Conservation (phyloP, 2,888 invertebrate species). For the Limnephilus lunatus region DNA sequence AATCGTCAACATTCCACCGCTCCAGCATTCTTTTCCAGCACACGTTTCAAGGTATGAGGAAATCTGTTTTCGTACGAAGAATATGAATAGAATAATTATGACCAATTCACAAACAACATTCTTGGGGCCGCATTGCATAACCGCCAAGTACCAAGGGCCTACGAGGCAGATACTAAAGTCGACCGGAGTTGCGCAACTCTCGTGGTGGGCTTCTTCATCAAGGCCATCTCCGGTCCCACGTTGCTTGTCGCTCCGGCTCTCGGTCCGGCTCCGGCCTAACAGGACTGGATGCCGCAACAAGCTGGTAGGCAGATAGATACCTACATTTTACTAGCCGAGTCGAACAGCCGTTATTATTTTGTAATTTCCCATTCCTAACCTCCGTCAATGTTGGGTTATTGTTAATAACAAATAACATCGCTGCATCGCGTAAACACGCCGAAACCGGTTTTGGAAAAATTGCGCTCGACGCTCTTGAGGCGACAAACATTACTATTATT, state of each 20-base stretch:
- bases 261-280: background rate
- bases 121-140: conserved; percentile 7
- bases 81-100: conserved; percentile 3
- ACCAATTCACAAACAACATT: conserved; percentile 24
- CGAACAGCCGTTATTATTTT: conserved; percentile 19
- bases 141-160: conserved; percentile 1
- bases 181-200: conserved; percentile 19
- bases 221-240: conserved; percentile 26
- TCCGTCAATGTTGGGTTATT: conserved; percentile 33
- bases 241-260: background rate
- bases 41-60: background rate
- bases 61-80: background rate
- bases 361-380: conserved; percentile 38
- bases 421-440: background rate
- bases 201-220: conserved; percentile 4
- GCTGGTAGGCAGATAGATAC: background rate
- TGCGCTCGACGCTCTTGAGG: background rate
- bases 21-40: background rate
- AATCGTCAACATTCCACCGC: background rate
- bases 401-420: conserved; percentile 9
- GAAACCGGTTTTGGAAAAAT: background rate
- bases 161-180: conserved; percentile 10
- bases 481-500: background rate
- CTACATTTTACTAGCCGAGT: background rate
- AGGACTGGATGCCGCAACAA: background rate